Evolutionary conservation across 2,113 vertebrate genomes (phyloP).

Genomic region (Pteropus alecto): DNA sequence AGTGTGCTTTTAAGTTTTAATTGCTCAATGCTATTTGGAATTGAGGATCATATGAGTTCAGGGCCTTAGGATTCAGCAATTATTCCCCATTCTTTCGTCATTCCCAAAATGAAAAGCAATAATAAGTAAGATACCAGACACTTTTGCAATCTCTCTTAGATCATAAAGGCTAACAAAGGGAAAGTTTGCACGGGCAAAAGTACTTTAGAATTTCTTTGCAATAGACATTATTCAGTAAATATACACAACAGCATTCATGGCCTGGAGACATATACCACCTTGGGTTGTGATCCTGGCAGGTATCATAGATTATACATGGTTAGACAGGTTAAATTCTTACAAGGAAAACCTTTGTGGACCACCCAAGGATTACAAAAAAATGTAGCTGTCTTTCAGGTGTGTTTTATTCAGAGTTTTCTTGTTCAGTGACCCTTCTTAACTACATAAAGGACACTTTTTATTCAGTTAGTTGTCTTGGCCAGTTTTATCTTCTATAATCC

Average conservation of each 20-base stretch:
- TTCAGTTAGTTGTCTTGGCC: neutral
- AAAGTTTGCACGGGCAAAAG: constrained; percentile 36
- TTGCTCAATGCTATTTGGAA: constrained; percentile 43
- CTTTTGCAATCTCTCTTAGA: constrained; percentile 61
- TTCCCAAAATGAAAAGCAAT: constrained; percentile 49
- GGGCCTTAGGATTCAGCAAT: constrained; percentile 31
- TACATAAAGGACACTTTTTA: neutral
- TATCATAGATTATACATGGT: constrained; percentile 23
- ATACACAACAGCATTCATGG: neutral
- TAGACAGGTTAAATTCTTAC: constrained; percentile 28
- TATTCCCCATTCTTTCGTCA: constrained; percentile 54
- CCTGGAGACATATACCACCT: constrained; percentile 48
- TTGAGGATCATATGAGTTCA: constrained; percentile 36
- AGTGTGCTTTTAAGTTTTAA: neutral
- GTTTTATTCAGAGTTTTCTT: neutral
- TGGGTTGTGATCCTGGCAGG: constrained; percentile 5
- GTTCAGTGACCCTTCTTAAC: neutral
- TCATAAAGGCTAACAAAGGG: constrained; percentile 41
- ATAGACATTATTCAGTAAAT: constrained; percentile 11
- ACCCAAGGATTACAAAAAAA: constrained; percentile 19
- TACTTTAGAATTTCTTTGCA: neutral
- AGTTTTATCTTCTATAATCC: neutral
- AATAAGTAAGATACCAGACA: constrained; percentile 57
- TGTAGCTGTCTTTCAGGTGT: neutral
- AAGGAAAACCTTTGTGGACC: constrained; percentile 41